Conservation (phyloP, 2,113 vertebrate species). For the Saguinus midas region DNA sequence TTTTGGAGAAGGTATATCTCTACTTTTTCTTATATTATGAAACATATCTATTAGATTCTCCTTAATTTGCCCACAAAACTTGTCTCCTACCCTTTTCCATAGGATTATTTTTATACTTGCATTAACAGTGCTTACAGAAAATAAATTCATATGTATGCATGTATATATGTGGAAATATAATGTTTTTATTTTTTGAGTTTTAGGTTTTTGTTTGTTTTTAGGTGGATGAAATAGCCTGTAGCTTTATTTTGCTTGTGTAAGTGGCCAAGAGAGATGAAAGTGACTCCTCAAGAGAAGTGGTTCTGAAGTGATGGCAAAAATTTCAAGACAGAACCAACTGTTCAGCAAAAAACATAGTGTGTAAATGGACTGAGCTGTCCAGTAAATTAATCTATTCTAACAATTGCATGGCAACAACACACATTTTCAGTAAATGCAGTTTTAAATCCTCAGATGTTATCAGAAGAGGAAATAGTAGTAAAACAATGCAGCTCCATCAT, state of each 20-base stretch:
- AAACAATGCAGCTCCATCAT: not conserved
- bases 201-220: not conserved
- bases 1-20: not conserved
- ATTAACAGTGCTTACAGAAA: not conserved
- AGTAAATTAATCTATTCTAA: not conserved
- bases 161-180: not conserved
- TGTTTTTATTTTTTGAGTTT: not conserved
- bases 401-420: not conserved
- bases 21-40: not conserved
- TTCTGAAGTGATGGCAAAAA: not conserved
- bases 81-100: not conserved
- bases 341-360: not conserved
- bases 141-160: not conserved
- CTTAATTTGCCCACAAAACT: not conserved
- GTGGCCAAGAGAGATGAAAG: not conserved
- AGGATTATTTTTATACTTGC: not conserved
- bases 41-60: not conserved
- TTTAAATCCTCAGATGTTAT: not conserved
- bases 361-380: not conserved
- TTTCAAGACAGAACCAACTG: not conserved
- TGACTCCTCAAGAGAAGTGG: not conserved
- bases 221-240: not conserved
- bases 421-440: not conserved
- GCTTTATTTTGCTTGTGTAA: not conserved
- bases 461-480: not conserved